Percentiles rank a stretch among this genome's conserved stretches.
phyloP scores from a whole-genome alignment of 2,113 vertebrate genomes.

The Lophotis ruficrista region DNA sequence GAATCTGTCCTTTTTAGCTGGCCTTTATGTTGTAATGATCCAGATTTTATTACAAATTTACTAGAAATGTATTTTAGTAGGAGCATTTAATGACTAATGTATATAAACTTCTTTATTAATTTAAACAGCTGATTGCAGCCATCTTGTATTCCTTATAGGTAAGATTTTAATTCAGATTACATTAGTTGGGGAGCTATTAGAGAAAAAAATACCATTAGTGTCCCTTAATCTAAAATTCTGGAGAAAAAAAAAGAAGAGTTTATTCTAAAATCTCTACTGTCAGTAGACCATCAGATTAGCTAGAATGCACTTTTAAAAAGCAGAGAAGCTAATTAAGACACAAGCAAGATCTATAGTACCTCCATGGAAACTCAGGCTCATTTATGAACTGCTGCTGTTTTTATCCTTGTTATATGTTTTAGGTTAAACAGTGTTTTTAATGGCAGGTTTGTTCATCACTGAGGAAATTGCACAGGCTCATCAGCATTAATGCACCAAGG shows the following conservation, averaged over 20 bases:
- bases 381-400: slow-evolving; percentile 59
- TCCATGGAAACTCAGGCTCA: slow-evolving; percentile 60
- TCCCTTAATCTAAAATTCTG: not conserved
- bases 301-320: slow-evolving; percentile 9
- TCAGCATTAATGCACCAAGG: slow-evolving; percentile 21
- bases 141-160: not conserved
- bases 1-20: not conserved
- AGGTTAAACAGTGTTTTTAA: slow-evolving; percentile 63
- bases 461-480: slow-evolving; percentile 48
- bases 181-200: not conserved
- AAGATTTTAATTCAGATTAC: not conserved
- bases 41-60: not conserved
- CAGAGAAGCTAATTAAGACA: slow-evolving; percentile 44
- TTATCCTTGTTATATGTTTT: slow-evolving; percentile 58
- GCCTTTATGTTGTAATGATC: not conserved
- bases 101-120: not conserved
- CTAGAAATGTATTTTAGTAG: not conserved
- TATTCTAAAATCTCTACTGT: not conserved
- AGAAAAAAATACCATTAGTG: not conserved
- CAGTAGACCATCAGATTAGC: not conserved
- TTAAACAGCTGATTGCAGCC: not conserved
- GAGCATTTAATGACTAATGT: not conserved
- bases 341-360: slow-evolving; percentile 41
- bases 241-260: not conserved
- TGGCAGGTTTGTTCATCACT: slow-evolving; percentile 57